phyloP scores from a whole-genome alignment of 2,113 vertebrate genomes.

The Stegastes partitus region DNA sequence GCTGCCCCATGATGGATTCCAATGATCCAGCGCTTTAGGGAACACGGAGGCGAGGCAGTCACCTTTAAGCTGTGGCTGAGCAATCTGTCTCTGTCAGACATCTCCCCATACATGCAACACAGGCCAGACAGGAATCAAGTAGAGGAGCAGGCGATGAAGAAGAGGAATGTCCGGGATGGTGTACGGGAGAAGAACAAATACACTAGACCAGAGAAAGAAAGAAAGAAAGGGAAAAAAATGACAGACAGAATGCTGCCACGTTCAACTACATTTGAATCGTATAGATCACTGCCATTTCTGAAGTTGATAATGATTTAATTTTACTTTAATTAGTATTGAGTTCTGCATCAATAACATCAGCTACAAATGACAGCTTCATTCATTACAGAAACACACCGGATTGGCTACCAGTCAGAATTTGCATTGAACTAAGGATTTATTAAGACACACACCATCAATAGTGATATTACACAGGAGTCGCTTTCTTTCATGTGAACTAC shows the following conservation, averaged over 20 bases:
- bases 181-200: constrained; percentile 45
- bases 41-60: constrained; percentile 76
- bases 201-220: constrained; percentile 17
- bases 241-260: not conserved
- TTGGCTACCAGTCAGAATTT: constrained; percentile 28
- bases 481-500: not conserved
- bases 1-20: constrained; percentile 80
- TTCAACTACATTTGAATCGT: not conserved
- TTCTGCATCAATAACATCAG: constrained; percentile 28
- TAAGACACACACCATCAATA: constrained; percentile 6
- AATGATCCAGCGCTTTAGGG: constrained; percentile 75
- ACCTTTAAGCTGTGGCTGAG: constrained; percentile 79
- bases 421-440: constrained; percentile 21
- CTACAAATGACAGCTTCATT: constrained; percentile 29
- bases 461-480: not conserved
- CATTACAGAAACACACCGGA: constrained; percentile 18
- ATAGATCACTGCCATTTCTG: constrained; percentile 28
- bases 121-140: constrained; percentile 72
- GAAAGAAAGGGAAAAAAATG: not conserved
- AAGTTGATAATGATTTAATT: constrained; percentile 18
- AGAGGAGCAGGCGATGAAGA: constrained; percentile 55
- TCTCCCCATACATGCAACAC: constrained; percentile 72
- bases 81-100: constrained; percentile 78
- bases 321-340: constrained; percentile 50
- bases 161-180: constrained; percentile 36